These are phyloP conservation scores for Cryptomyrus ogoouensis DNA, from an alignment of 2,113 vertebrate genomes.

Conservation along the genomic window DNA sequence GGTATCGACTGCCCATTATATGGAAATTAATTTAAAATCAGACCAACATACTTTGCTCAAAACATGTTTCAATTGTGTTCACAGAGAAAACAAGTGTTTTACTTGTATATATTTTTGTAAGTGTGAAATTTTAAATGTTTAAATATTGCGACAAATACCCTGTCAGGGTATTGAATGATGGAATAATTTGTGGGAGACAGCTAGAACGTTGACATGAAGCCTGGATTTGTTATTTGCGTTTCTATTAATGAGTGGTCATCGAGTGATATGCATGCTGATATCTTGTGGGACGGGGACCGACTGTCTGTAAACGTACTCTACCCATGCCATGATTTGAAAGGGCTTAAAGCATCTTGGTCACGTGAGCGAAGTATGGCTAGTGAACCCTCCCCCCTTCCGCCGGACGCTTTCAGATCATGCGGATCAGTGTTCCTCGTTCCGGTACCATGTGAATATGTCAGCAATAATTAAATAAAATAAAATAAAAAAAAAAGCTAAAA, in stretches of 20 bases:
- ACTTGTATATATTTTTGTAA: neutral
- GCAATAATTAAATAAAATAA: neutral
- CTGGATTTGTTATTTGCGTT: neutral
- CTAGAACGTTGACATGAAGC: neutral
- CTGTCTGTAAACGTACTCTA: neutral
- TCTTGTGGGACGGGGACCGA: neutral
- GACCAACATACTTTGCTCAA: neutral
- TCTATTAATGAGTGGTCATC: neutral
- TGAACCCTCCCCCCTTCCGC: neutral
- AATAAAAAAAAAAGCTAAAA: neutral
- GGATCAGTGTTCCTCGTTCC: neutral
- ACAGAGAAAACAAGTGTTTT: neutral
- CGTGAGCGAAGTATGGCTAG: neutral
- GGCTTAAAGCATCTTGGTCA: neutral
- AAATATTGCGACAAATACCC: neutral
- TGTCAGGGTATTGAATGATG: neutral
- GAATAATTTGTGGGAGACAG: neutral
- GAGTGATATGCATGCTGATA: neutral
- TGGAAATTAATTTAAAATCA: neutral
- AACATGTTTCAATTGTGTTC: neutral
- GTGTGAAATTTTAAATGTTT: neutral
- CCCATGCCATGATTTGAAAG: neutral
- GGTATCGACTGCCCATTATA: neutral
- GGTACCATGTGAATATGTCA: neutral
- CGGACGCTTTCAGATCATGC: neutral